Evolutionary conservation across 1,140 invertebrate genomes (phyloP).

Genomic region (Tetramorium parvispinum): DNA sequence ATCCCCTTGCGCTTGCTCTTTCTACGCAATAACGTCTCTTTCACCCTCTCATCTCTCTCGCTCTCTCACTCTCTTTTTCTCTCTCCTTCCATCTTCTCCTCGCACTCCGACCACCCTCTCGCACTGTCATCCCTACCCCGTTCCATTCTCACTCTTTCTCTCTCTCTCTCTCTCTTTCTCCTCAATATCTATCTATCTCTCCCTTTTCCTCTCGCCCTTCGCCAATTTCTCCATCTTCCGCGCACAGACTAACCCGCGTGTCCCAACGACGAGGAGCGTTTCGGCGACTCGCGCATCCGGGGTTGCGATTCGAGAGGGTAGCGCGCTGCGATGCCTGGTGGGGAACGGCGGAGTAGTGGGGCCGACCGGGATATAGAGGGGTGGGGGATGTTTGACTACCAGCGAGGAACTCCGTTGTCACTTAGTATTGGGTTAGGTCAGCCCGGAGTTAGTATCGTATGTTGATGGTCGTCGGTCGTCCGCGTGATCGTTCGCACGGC

Average conservation of each 20-base stretch:
- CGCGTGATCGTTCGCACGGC: conserved; percentile 46
- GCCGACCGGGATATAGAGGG: conserved; percentile 20
- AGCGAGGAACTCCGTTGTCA: conserved; percentile 73
- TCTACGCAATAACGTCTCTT: conserved; percentile 39
- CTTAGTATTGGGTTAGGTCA: conserved; percentile 85
- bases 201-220: conserved; percentile 28
- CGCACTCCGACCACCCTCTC: neutral
- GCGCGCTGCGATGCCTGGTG: conserved; percentile 19
- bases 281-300: conserved; percentile 70
- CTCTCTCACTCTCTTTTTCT: neutral
- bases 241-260: neutral
- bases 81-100: neutral
- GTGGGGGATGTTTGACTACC: conserved; percentile 80
- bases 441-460: conserved; percentile 79
- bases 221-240: conserved; percentile 30
- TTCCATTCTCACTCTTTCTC: neutral
- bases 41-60: neutral
- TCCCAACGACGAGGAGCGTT: neutral
- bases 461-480: conserved; percentile 41
- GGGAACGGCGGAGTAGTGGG: conserved; percentile 66
- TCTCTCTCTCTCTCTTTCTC: neutral
- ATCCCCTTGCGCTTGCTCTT: conserved; percentile 42
- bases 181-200: neutral
- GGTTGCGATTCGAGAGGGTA: conserved; percentile 71
- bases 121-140: too few relatives aligned